phyloP scores from a whole-genome alignment of 2,888 invertebrate species.

The Abscondita cerata region DNA sequence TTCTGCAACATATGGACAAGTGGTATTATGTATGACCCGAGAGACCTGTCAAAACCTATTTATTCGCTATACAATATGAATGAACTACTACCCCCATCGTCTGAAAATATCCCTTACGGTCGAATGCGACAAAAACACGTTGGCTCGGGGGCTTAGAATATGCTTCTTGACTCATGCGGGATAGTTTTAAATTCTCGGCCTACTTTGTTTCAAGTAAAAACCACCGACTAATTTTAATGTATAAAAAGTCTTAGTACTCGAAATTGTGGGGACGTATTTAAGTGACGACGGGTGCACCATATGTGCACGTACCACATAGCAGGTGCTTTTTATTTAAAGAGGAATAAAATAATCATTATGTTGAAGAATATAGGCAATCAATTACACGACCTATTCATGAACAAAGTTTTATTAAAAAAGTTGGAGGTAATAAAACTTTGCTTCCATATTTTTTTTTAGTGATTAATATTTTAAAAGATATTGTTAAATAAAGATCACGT shows the following conservation, averaged over 20 bases:
- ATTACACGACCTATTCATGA: too few species aligned
- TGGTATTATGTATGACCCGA: slow-evolving; percentile 59
- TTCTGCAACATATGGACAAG: slow-evolving; percentile 58
- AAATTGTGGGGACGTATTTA: slow-evolving; percentile 43
- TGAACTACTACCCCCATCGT: slow-evolving; percentile 44
- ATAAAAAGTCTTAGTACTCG: too few species aligned
- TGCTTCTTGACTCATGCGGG: slow-evolving; percentile 35
- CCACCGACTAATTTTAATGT: neutral
- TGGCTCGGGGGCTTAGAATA: slow-evolving; percentile 34
- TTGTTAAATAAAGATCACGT: too few species aligned
- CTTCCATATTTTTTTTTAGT: too few species aligned
- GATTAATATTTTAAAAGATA: too few species aligned
- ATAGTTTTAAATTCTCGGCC: slow-evolving; percentile 12
- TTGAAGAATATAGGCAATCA: too few species aligned
- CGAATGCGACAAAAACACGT: slow-evolving; percentile 42
- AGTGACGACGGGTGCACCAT: slow-evolving; percentile 47
- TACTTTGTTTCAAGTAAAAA: slow-evolving; percentile 9
- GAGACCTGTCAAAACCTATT: slow-evolving; percentile 59
- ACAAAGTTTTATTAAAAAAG: too few species aligned
- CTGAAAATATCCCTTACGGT: slow-evolving; percentile 27
- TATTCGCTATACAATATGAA: slow-evolving; percentile 53
- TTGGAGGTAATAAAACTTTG: too few species aligned
- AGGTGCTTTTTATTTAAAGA: slow-evolving; percentile 44
- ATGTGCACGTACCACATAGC: slow-evolving; percentile 45
- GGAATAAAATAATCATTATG: too few species aligned